Evolutionary conservation across 2,888 invertebrate species (phyloP).

Genomic region (Emesis castigata): DNA sequence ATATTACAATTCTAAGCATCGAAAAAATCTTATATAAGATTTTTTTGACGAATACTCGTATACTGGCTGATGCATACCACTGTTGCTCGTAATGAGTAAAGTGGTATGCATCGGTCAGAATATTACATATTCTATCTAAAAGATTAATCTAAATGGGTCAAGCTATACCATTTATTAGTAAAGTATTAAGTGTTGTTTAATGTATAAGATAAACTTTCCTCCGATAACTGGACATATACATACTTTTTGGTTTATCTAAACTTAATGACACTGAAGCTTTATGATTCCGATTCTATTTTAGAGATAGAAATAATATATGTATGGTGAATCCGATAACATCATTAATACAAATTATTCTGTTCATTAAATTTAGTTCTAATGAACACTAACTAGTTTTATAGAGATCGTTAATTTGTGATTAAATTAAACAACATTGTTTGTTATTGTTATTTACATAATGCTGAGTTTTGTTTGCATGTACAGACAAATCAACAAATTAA

Average conservation of each 20-base stretch:
- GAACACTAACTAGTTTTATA: background rate
- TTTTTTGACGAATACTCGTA: too few species aligned
- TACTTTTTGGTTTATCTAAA: background rate
- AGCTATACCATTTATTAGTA: background rate
- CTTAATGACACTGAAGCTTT: background rate
- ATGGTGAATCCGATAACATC: background rate
- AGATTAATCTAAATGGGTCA: background rate
- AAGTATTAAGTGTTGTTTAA: background rate
- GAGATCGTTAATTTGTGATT: background rate
- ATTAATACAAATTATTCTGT: background rate
- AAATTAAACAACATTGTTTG: background rate
- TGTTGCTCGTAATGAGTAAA: too few species aligned
- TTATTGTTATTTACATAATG: conserved; percentile 1
- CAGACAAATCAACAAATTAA: background rate
- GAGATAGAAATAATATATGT: background rate
- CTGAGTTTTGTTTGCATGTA: background rate
- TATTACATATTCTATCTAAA: background rate
- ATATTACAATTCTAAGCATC: background rate
- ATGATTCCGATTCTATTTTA: background rate
- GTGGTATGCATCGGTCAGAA: background rate
- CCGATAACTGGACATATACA: background rate
- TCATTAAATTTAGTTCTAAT: conserved; percentile 1
- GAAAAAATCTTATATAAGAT: background rate
- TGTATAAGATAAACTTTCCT: background rate
- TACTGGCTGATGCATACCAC: too few species aligned